These are phyloP conservation scores for Leptopilina boulardi DNA, from an alignment of 1,140 invertebrate species.

Conservation along the genomic window DNA sequence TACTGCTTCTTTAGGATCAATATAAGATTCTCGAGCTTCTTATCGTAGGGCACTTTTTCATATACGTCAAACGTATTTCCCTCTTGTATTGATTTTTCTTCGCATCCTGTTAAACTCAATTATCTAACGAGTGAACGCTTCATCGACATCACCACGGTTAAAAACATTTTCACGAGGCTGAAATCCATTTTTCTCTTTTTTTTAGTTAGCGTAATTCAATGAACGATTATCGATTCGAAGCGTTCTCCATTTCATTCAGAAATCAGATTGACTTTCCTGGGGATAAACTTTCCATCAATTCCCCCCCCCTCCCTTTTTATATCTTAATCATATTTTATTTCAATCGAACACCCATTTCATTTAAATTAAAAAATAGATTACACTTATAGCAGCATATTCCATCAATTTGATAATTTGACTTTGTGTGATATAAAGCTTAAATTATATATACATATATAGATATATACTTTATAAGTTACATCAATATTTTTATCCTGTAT, in stretches of 20 bases:
- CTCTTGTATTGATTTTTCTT: conserved; percentile 23
- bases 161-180: background rate
- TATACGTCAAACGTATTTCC: conserved; percentile 27
- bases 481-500: too few species aligned
- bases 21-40: conserved; percentile 7
- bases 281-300: background rate
- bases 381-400: background rate
- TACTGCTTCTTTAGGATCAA: background rate
- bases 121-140: conserved; percentile 29
- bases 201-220: conserved; percentile 1
- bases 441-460: too few species aligned
- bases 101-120: conserved; percentile 24
- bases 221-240: conserved; percentile 4
- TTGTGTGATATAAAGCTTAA: too few species aligned
- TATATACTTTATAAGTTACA: too few species aligned
- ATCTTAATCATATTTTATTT: conserved; percentile 20
- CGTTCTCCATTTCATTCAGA: background rate
- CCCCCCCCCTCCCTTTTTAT: too few species aligned
- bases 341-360: conserved; percentile 3
- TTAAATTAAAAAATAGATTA: conserved; percentile 11
- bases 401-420: too few species aligned
- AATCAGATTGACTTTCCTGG: conserved; percentile 8
- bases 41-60: conserved; percentile 1
- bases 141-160: conserved; percentile 3
- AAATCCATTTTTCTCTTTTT: too few species aligned